A percentile compares a stretch with the other conserved stretches of the same genome.
Conservation (phyloP, 2,797 vertebrate species). For the Spinus pinus region DNA sequence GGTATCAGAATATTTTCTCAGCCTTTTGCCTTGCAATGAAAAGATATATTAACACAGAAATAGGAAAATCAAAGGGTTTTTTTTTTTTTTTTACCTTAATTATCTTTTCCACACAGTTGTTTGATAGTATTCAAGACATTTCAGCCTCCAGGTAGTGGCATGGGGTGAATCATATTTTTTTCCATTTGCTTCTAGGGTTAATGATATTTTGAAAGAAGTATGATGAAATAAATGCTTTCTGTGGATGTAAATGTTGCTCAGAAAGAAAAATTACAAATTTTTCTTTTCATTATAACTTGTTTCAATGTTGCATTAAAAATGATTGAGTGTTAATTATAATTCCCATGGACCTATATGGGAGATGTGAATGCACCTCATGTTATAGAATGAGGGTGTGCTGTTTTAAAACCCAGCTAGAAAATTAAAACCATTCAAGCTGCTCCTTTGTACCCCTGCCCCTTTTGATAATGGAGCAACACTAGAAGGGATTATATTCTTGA, state of each 20-base stretch:
- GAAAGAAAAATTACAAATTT: background rate
- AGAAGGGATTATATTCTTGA: background rate
- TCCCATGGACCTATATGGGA: background rate
- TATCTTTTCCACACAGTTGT: background rate
- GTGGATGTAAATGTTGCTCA: background rate
- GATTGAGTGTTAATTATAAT: background rate
- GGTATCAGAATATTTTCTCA: background rate
- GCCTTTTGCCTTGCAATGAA: background rate
- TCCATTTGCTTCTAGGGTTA: background rate
- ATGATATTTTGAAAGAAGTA: background rate
- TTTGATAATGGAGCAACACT: background rate
- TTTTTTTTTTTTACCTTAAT: background rate
- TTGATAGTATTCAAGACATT: background rate
- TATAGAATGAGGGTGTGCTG: background rate
- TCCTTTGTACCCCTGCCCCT: background rate
- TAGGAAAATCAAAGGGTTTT: background rate
- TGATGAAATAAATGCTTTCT: background rate
- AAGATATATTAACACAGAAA: background rate
- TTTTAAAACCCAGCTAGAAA: background rate
- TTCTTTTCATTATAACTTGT: background rate
- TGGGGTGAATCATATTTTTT: background rate
- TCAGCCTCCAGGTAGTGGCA: background rate
- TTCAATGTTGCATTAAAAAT: background rate
- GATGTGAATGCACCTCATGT: background rate
- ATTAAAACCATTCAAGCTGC: background rate